Evolutionary conservation across 2,797 vertebrate genomes (phyloP).

Genomic region (Erpetoichthys calabaricus): DNA sequence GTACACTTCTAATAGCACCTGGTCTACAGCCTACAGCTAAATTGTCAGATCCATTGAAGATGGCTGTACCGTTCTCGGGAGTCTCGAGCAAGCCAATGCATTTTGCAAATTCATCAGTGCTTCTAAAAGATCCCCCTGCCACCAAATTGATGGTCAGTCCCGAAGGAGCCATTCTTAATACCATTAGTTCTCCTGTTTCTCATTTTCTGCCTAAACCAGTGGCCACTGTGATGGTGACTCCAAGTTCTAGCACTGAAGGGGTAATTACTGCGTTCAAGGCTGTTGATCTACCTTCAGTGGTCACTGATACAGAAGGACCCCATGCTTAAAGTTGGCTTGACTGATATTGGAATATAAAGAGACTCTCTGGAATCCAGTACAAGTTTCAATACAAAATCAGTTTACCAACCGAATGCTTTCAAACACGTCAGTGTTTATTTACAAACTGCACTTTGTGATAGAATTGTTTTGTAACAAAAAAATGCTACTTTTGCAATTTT

Average conservation of each 20-base stretch:
- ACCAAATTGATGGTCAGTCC: conserved; percentile 75
- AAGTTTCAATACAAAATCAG: too few relatives aligned
- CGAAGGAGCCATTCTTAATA: conserved; percentile 72
- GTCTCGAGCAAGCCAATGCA: conserved; percentile 20
- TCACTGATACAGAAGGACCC: conserved; percentile 53
- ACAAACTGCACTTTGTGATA: too few relatives aligned
- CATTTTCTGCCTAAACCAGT: conserved; percentile 39
- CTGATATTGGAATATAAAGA: too few relatives aligned
- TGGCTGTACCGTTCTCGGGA: conserved; percentile 23
- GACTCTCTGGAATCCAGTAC: too few relatives aligned
- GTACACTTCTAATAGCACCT: conserved; percentile 25
- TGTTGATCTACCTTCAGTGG: conserved; percentile 41
- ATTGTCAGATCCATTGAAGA: conserved; percentile 21
- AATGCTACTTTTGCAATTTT: too few relatives aligned
- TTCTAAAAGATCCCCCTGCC: conserved; percentile 44
- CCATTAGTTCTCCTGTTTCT: conserved; percentile 48
- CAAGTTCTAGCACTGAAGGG: conserved; percentile 37
- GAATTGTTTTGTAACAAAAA: too few relatives aligned
- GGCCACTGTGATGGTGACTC: conserved; percentile 40
- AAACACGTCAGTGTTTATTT: too few relatives aligned
- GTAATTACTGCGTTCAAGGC: conserved; percentile 42
- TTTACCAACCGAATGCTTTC: too few relatives aligned
- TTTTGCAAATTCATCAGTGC: conserved; percentile 34
- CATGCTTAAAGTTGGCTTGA: conserved; percentile 31
- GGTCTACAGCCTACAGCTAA: conserved; percentile 27